phyloP scores from a whole-genome alignment of 2,113 vertebrate genomes.

The Orientallactaga bullata region DNA sequence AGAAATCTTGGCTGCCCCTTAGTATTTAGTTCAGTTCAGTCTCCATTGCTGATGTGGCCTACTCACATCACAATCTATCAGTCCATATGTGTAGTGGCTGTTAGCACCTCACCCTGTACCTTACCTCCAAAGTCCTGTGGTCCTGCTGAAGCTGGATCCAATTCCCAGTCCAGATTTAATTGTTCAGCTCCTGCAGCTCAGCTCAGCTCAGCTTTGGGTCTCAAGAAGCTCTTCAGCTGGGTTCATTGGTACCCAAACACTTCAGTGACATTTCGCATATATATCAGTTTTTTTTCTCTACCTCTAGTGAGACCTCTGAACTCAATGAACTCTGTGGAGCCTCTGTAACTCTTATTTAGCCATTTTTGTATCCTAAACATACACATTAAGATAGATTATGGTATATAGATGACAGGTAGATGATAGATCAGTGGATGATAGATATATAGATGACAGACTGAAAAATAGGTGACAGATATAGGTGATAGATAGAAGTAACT shows the following conservation, averaged over 20 bases:
- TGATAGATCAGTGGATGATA: background rate
- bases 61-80: background rate
- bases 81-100: no score
- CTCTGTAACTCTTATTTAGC: background rate
- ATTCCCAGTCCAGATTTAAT: background rate
- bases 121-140: background rate
- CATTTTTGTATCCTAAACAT: background rate
- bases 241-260: background rate
- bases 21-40: accelerated
- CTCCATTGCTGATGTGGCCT: background rate
- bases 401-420: background rate
- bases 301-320: background rate
- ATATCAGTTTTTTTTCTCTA: background rate
- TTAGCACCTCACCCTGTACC: no score
- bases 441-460: background rate
- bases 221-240: no score
- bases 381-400: background rate
- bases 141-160: background rate
- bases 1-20: no score
- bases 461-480: background rate
- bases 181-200: background rate
- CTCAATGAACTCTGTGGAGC: background rate
- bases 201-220: background rate
- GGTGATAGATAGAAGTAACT: background rate
- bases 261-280: background rate